A percentile compares a stretch with the other conserved stretches of the same genome.
Conservation (phyloP, 2,113 vertebrate genomes). For the Prionailurus bengalensis region DNA sequence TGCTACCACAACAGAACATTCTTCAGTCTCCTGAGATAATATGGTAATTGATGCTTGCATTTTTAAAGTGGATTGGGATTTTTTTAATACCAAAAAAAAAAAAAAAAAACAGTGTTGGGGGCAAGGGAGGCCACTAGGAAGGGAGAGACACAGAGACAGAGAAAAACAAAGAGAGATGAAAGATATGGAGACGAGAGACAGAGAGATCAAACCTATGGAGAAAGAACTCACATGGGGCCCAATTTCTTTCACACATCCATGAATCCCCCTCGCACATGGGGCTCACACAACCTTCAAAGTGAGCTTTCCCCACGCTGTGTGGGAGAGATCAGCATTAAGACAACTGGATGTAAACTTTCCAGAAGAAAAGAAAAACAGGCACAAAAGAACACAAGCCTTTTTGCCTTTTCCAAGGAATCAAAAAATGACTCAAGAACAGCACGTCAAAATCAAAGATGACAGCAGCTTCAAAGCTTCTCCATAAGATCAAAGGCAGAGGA, state of each 20-base stretch:
- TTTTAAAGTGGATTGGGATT: background rate
- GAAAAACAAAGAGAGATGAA: background rate
- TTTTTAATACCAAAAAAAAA: background rate
- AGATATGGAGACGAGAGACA: background rate
- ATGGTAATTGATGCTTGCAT: background rate
- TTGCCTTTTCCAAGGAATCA: slow-evolving; percentile 39
- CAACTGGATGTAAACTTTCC: background rate
- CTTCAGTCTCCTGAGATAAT: background rate
- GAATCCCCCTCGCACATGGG: background rate
- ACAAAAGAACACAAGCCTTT: background rate
- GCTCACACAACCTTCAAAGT: background rate
- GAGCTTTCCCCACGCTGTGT: background rate
- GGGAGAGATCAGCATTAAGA: background rate
- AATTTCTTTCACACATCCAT: background rate
- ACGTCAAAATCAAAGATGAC: slow-evolving; percentile 42
- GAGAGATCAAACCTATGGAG: background rate
- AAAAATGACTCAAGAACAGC: slow-evolving; percentile 8
- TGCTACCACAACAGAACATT: background rate
- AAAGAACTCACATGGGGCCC: background rate
- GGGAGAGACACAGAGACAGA: background rate
- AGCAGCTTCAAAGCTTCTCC: slow-evolving; percentile 21
- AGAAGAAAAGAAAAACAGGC: slow-evolving; percentile 45
- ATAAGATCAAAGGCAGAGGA: slow-evolving; percentile 28
- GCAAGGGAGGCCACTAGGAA: background rate
- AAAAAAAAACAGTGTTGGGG: background rate